Percentiles rank a stretch among this genome's conserved stretches.
phyloP scores from a whole-genome alignment of 2,797 vertebrate genomes.

The Onychomys torridus region DNA sequence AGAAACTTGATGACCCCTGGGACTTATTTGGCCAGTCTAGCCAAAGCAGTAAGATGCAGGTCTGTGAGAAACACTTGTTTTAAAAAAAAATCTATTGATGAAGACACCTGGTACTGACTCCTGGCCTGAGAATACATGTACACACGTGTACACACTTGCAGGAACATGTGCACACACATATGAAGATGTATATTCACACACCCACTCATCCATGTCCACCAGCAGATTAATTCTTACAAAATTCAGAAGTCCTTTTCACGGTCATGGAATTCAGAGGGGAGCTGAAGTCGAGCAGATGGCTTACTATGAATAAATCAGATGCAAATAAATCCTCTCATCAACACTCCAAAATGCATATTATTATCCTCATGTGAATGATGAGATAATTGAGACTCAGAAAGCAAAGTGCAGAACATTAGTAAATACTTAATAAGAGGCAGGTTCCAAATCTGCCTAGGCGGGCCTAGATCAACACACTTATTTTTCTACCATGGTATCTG shows the following conservation, averaged over 20 bases:
- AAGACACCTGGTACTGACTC: background rate
- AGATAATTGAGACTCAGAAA: background rate
- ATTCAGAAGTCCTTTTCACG: background rate
- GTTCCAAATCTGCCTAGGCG: background rate
- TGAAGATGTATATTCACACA: background rate
- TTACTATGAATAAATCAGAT: background rate
- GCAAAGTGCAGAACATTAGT: background rate
- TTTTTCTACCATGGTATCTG: background rate
- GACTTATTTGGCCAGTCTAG: background rate
- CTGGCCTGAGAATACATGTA: background rate
- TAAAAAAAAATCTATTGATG: background rate
- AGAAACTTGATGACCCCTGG: background rate
- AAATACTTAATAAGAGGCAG: background rate
- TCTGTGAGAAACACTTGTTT: background rate
- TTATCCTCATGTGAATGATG: constrained; percentile 17
- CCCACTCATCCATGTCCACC: too few relatives aligned
- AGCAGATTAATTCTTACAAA: background rate
- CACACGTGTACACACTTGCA: background rate
- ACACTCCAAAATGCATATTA: background rate
- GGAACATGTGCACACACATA: background rate
- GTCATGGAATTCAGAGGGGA: background rate
- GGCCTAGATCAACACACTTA: background rate
- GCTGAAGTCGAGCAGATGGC: background rate
- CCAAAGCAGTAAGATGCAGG: background rate
- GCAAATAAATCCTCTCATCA: background rate